These are phyloP conservation scores for Stegodyphus mimosarum DNA, from an alignment of 1,140 invertebrate genomes.

Conservation along the genomic window DNA sequence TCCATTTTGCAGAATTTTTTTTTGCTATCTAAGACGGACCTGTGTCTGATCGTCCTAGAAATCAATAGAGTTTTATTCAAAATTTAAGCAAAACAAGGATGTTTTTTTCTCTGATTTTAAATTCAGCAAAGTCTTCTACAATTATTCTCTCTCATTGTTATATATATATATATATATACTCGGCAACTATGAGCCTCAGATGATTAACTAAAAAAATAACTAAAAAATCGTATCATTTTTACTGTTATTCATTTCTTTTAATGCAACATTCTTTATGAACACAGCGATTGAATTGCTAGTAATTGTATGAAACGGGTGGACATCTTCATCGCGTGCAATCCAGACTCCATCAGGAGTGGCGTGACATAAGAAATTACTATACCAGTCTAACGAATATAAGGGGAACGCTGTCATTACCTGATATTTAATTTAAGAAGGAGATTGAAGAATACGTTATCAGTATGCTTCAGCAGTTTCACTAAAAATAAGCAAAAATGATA, in stretches of 20 bases:
- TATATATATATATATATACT: neutral
- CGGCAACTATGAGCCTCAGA: neutral
- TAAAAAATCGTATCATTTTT: neutral
- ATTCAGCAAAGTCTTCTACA: neutral
- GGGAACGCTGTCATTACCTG: neutral
- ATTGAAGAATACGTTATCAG: neutral
- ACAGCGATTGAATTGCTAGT: neutral
- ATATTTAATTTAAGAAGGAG: conserved; percentile 10
- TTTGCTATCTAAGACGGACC: too few species aligned
- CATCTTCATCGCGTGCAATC: neutral
- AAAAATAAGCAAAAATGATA: too few species aligned
- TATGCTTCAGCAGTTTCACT: too few species aligned
- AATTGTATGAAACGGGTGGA: neutral
- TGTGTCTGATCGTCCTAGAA: too few species aligned
- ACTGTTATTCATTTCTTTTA: neutral
- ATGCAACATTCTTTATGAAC: neutral
- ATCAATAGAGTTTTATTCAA: too few species aligned
- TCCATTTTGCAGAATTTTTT: too few species aligned
- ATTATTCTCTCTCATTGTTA: neutral
- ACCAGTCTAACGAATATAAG: neutral
- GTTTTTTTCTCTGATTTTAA: too few species aligned
- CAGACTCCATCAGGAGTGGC: neutral
- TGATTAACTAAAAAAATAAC: neutral
- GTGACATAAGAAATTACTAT: neutral
- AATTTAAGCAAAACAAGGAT: too few species aligned